Evolutionary conservation across 2,797 vertebrate genomes (phyloP).

Genomic region (Cirrhinus mrigala): DNA sequence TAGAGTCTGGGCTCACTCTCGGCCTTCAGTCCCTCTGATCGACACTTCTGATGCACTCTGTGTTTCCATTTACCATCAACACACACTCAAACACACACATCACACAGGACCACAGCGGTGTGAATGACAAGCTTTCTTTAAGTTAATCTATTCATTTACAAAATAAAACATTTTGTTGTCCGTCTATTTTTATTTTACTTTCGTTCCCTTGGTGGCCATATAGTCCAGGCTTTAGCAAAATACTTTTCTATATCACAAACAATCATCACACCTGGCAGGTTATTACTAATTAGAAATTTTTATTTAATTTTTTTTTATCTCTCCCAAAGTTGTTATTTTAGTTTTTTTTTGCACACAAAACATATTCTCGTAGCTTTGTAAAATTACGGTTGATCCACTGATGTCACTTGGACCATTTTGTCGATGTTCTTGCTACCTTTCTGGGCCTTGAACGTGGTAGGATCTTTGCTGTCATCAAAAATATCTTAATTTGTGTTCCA

Average conservation of each 20-base stretch:
- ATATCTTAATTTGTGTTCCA: too few relatives aligned
- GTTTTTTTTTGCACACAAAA: too few relatives aligned
- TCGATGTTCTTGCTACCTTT: too few relatives aligned
- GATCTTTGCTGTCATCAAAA: too few relatives aligned
- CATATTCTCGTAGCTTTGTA: too few relatives aligned
- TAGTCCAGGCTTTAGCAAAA: background rate
- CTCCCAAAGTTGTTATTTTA: background rate
- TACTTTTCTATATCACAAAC: background rate
- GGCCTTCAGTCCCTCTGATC: conserved; percentile 20
- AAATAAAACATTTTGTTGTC: background rate
- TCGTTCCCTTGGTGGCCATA: background rate
- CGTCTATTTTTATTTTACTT: background rate
- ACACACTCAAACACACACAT: conserved; percentile 11
- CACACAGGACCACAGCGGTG: background rate
- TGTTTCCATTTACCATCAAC: background rate
- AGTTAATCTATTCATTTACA: background rate
- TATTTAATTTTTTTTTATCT: background rate
- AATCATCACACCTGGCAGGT: background rate
- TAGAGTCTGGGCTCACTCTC: conserved; percentile 12
- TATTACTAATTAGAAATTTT: background rate
- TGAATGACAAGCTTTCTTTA: background rate
- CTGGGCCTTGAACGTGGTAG: too few relatives aligned
- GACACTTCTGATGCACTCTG: background rate
- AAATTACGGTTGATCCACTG: too few relatives aligned
- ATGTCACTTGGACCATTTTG: too few relatives aligned